phyloP scores from a whole-genome alignment of 2,113 vertebrate genomes.

The Anolis sagrei region DNA sequence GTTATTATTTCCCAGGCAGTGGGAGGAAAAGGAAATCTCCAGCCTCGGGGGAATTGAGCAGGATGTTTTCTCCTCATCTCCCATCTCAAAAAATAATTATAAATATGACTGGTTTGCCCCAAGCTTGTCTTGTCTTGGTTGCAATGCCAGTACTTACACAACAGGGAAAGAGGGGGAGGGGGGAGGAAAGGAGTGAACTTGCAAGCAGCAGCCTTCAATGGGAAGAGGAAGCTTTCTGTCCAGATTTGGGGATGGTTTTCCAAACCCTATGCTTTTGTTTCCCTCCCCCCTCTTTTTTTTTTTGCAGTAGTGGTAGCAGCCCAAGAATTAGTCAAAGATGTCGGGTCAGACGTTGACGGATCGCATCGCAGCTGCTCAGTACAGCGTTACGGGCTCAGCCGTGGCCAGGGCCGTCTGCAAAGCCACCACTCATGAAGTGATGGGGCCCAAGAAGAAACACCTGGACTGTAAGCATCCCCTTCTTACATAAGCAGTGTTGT shows the following conservation, averaged over 20 bases:
- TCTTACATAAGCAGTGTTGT: constrained; percentile 49
- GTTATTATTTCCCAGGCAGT: too few species aligned
- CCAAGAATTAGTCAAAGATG: constrained; percentile 84
- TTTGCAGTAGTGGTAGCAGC: constrained; percentile 67
- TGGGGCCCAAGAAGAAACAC: constrained; percentile 99
- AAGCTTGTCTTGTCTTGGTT: not conserved
- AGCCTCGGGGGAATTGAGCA: not conserved
- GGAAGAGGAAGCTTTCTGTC: not conserved
- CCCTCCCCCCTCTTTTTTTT: constrained; percentile 35
- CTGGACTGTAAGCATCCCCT: constrained; percentile 92
- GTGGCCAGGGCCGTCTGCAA: constrained; percentile 97
- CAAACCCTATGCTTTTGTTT: not conserved
- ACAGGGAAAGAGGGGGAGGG: constrained; percentile 23
- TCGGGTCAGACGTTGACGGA: constrained; percentile 98
- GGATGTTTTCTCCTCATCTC: not conserved
- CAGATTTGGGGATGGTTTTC: too few species aligned
- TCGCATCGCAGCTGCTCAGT: constrained; percentile 97
- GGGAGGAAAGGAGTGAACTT: constrained; percentile 7
- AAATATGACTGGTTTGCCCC: constrained; percentile 22
- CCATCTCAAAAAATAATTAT: not conserved
- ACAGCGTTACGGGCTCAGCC: constrained; percentile 96
- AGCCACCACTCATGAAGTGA: constrained; percentile 98
- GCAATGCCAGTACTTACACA: constrained; percentile 55
- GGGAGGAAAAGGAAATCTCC: not conserved
- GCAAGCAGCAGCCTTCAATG: not conserved